Conservation (phyloP, 1,140 invertebrate genomes). For the Periplaneta americana region DNA sequence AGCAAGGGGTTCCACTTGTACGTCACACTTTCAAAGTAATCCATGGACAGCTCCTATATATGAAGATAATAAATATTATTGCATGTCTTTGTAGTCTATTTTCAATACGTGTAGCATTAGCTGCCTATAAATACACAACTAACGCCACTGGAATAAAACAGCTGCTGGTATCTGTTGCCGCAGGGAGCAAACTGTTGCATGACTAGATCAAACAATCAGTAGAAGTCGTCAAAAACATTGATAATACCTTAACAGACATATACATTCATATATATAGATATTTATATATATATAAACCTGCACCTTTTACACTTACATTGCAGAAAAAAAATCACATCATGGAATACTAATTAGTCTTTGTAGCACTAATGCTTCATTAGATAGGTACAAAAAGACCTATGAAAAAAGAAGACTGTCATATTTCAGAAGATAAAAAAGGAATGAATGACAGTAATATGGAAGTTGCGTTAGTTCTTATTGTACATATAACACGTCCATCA, state of each 20-base stretch:
- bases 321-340: not conserved
- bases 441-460: not conserved
- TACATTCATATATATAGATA: not conserved
- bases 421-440: not conserved
- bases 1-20: no score
- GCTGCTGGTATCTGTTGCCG: not conserved
- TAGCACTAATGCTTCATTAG: not conserved
- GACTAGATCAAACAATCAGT: not conserved
- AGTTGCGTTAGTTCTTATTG: not conserved
- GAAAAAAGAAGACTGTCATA: no score
- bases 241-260: not conserved
- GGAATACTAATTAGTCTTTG: not conserved
- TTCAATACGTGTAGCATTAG: not conserved
- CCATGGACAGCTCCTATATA: not conserved
- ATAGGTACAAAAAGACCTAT: not conserved
- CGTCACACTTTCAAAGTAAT: not conserved
- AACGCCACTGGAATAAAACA: not conserved
- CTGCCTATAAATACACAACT: not conserved
- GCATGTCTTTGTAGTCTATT: not conserved
- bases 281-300: not conserved
- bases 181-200: not conserved
- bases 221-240: not conserved
- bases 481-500: no score
- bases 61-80: not conserved
- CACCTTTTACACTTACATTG: not conserved